A percentile compares a stretch with the other conserved stretches of the same genome.
Conservation (phyloP, 2,113 vertebrate species). For the Oreochromis tanganicae region DNA sequence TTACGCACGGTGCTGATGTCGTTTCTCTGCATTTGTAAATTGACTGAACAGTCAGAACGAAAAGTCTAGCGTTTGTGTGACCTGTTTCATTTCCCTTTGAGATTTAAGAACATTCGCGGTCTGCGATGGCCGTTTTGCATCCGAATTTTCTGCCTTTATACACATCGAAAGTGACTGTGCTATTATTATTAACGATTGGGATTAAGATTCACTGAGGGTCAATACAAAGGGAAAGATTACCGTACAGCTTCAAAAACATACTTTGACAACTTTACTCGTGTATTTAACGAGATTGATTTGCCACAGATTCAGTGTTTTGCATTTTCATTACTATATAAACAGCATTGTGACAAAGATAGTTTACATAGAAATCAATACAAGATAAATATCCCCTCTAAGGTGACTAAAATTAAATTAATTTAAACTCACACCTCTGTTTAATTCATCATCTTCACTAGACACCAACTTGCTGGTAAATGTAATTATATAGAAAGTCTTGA, state of each 20-base stretch:
- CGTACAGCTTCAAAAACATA: neutral
- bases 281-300: neutral
- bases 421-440: neutral
- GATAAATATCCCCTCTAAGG: neutral
- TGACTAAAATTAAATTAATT: neutral
- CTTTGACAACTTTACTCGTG: neutral
- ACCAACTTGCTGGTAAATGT: neutral
- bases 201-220: neutral
- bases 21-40: neutral
- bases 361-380: neutral
- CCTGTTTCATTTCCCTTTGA: neutral
- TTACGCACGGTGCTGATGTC: conserved; percentile 9
- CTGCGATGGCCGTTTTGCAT: neutral
- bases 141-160: neutral
- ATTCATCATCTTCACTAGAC: neutral
- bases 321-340: neutral
- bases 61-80: neutral
- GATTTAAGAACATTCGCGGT: neutral
- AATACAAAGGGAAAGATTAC: neutral
- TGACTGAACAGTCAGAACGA: neutral
- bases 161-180: neutral
- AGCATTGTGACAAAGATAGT: neutral
- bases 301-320: neutral
- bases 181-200: neutral
- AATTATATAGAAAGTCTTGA: neutral